These are phyloP conservation scores for Cryptosula pallasiana DNA, from an alignment of 2,888 invertebrate species.

Conservation along the genomic window DNA sequence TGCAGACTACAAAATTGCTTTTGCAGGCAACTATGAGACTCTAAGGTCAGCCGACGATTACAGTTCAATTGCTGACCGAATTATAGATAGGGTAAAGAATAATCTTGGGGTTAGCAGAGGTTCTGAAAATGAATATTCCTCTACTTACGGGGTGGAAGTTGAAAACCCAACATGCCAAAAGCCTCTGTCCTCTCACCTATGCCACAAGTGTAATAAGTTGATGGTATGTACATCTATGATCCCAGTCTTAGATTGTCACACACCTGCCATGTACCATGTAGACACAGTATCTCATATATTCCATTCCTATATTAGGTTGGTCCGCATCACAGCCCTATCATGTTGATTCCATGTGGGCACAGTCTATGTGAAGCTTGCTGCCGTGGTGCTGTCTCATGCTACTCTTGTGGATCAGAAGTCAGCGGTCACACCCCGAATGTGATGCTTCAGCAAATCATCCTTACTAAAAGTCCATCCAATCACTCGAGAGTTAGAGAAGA, in stretches of 20 bases:
- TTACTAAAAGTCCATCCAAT: background rate
- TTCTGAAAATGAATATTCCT: background rate
- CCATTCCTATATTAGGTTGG: too few species aligned
- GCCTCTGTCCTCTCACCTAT: background rate
- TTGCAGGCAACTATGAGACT: conserved; percentile 13
- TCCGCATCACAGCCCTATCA: conserved; percentile 32
- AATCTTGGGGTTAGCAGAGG: conserved; percentile 28
- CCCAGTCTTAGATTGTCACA: too few species aligned
- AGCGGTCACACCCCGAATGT: background rate
- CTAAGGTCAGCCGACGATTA: conserved; percentile 32
- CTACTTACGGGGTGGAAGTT: background rate
- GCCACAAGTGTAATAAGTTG: background rate
- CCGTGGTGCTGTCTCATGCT: conserved; percentile 25
- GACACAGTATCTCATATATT: too few species aligned
- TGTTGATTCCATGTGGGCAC: conserved; percentile 39
- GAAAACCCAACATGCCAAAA: background rate
- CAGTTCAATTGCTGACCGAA: conserved; percentile 35
- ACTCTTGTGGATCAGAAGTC: background rate
- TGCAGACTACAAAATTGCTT: too few species aligned
- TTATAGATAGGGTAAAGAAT: conserved; percentile 34
- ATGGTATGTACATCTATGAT: too few species aligned
- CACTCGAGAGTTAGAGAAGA: too few species aligned
- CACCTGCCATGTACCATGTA: too few species aligned
- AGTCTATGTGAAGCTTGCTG: conserved; percentile 33
- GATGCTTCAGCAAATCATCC: background rate